Conservation (phyloP, 2,797 vertebrate species). For the Periparus ater region DNA sequence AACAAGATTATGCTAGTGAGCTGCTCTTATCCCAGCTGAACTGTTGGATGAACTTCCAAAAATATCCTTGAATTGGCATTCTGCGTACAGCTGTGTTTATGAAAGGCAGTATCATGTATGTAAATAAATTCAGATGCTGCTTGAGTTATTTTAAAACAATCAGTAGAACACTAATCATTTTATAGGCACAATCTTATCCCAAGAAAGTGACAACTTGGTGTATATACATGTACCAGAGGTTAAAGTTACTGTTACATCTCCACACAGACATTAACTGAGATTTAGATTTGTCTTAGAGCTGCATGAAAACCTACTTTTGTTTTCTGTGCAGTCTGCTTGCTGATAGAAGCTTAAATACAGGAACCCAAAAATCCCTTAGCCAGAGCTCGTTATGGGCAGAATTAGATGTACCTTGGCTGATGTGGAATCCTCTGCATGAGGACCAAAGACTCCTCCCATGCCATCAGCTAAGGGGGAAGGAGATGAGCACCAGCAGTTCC, state of each 20-base stretch:
- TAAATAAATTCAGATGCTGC: conserved; percentile 85
- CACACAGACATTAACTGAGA: neutral
- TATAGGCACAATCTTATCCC: conserved; percentile 77
- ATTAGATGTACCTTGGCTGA: neutral
- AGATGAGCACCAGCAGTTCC: accelerated
- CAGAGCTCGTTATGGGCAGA: neutral
- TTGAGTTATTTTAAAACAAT: conserved; percentile 85
- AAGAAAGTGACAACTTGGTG: conserved; percentile 73
- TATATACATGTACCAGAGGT: neutral
- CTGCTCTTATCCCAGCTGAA: conserved; percentile 70
- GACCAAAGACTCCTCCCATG: neutral
- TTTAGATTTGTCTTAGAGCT: neutral
- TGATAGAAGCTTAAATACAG: neutral
- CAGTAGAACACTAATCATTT: conserved; percentile 83
- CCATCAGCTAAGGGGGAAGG: neutral
- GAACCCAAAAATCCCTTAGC: neutral
- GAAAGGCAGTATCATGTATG: conserved; percentile 82
- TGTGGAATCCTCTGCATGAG: accelerated
- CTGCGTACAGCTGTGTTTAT: conserved; percentile 84
- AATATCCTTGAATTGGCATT: conserved; percentile 79
- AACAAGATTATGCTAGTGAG: conserved; percentile 38
- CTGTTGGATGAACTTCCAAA: conserved; percentile 80
- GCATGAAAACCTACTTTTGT: neutral
- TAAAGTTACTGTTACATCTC: neutral
- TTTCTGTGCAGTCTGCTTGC: neutral